phyloP scores from a whole-genome alignment of 2,113 vertebrate genomes.

The Drymodes brunneopygia region DNA sequence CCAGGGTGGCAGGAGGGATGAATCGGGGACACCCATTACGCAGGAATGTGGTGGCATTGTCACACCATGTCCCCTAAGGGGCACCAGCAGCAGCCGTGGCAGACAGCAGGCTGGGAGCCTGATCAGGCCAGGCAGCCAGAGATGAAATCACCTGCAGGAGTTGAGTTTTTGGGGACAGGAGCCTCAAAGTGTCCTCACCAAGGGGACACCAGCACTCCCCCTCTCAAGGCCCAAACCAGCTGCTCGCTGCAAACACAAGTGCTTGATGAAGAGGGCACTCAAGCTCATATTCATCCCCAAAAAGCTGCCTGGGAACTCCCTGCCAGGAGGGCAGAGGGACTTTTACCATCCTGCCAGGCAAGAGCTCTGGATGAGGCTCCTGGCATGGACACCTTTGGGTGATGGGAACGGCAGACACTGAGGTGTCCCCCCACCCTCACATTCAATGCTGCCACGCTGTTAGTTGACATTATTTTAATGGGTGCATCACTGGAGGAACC shows the following conservation, averaged over 20 bases:
- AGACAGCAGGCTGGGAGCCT: accelerated
- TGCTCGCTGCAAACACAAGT: accelerated
- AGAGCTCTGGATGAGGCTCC: accelerated
- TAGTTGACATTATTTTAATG: background rate
- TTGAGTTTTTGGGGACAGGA: background rate
- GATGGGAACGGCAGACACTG: accelerated
- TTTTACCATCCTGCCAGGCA: background rate
- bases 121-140: accelerated
- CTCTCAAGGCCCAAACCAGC: background rate
- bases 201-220: background rate
- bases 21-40: accelerated
- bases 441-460: background rate
- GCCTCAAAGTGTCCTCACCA: accelerated
- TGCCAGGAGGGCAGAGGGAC: background rate
- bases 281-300: accelerated
- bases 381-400: accelerated
- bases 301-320: background rate
- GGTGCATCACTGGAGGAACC: background rate
- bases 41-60: background rate
- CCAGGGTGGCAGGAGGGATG: background rate
- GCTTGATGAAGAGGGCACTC: background rate
- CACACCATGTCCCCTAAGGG: background rate
- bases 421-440: background rate
- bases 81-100: background rate
- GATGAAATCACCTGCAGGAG: accelerated